Percentiles rank a stretch among this genome's conserved stretches.
phyloP scores from a whole-genome alignment of 2,797 vertebrate genomes.

The Fringilla coelebs region DNA sequence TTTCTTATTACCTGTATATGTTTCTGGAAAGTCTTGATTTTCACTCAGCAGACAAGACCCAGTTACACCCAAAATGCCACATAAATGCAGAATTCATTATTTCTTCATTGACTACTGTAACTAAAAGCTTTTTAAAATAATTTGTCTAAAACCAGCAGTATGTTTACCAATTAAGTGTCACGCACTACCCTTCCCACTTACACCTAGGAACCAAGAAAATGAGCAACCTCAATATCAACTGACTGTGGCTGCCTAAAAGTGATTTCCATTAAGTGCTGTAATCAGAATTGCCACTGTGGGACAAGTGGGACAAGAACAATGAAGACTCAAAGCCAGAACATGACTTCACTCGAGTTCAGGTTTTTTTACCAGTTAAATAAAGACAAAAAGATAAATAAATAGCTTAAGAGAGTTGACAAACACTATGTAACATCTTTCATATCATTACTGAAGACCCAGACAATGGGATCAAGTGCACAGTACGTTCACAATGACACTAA shows the following conservation, averaged over 20 bases:
- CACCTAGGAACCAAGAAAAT: not conserved
- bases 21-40: not conserved
- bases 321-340: not conserved
- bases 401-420: not conserved
- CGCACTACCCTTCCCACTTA: not conserved
- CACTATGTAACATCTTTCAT: not conserved
- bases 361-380: not conserved
- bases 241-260: not conserved
- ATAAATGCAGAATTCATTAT: not conserved
- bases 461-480: not conserved
- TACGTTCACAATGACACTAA: accelerated
- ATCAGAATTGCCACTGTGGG: not conserved
- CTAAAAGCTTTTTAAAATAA: not conserved
- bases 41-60: not conserved
- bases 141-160: not conserved
- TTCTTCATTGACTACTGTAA: not conserved
- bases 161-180: not conserved
- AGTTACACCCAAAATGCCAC: not conserved
- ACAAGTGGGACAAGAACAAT: not conserved
- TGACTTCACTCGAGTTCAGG: not conserved
- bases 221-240: not conserved
- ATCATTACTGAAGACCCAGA: not conserved
- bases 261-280: not conserved
- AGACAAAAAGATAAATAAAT: not conserved
- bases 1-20: not conserved